A percentile compares a stretch with the other conserved stretches of the same genome.
Conservation (phyloP, 2,797 vertebrate species). For the Lepidocolaptes lacrymiger region DNA sequence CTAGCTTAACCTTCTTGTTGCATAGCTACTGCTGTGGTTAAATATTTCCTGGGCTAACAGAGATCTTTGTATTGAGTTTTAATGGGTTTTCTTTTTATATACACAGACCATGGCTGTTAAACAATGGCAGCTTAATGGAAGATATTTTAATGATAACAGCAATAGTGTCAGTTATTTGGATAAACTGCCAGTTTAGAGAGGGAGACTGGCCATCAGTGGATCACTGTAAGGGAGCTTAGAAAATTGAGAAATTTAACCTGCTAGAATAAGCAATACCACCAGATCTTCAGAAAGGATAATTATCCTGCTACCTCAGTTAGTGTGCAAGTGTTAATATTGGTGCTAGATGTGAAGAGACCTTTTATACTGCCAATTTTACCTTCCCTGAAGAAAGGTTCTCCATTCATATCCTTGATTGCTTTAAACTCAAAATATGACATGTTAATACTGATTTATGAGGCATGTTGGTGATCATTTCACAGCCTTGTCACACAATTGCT, state of each 20-base stretch:
- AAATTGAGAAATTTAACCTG: slow-evolving; percentile 14
- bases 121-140: slow-evolving; percentile 20
- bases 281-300: neutral
- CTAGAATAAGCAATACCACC: neutral
- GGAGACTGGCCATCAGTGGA: neutral
- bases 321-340: neutral
- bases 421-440: neutral
- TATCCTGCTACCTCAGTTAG: neutral
- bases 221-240: neutral
- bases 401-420: neutral
- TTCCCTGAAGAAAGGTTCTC: neutral
- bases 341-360: neutral
- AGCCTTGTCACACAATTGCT: neutral
- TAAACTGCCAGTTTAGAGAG: neutral
- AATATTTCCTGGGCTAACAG: slow-evolving; percentile 31
- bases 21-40: slow-evolving; percentile 24
- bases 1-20: slow-evolving; percentile 26
- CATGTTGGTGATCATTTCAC: neutral
- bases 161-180: neutral
- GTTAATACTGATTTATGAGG: neutral
- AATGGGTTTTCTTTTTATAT: slow-evolving; percentile 22
- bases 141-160: slow-evolving; percentile 7
- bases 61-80: slow-evolving; percentile 21
- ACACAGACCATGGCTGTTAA: neutral
- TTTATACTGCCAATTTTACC: neutral